These are phyloP conservation scores for Nixonia krombeini DNA, from an alignment of 1,140 invertebrate genomes.

Conservation along the genomic window DNA sequence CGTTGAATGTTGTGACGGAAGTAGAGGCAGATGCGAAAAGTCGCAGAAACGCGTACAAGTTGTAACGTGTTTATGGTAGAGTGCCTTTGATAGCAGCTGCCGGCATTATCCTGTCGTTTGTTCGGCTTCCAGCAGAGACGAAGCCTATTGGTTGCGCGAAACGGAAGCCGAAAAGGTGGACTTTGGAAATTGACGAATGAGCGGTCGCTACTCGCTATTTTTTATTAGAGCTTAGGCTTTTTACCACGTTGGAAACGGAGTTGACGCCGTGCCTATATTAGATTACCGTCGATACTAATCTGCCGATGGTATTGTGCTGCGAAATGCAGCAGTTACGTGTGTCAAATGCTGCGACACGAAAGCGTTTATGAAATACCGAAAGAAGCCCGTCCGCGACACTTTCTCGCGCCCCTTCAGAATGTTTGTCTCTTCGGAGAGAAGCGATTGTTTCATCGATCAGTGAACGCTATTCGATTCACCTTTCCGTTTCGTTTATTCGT, in stretches of 20 bases:
- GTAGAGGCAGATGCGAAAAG: conserved; percentile 21
- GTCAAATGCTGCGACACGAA: conserved; percentile 5
- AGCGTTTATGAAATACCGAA: background rate
- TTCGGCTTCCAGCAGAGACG: conserved; percentile 14
- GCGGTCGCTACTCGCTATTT: conserved; percentile 1
- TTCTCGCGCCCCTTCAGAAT: no score
- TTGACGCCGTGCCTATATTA: conserved; percentile 7
- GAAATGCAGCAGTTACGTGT: conserved; percentile 16
- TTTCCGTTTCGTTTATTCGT: no score
- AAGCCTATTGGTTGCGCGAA: conserved; percentile 14
- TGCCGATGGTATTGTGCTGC: conserved; percentile 26
- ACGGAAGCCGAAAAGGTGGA: conserved; percentile 11
- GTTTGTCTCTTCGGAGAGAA: no score
- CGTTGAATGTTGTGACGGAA: conserved; percentile 29
- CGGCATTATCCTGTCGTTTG: conserved; percentile 11
- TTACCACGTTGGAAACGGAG: conserved; percentile 12
- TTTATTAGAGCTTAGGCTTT: conserved; percentile 7
- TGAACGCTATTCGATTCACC: no score
- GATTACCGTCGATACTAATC: conserved; percentile 32
- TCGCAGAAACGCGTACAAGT: conserved; percentile 30
- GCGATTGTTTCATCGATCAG: no score
- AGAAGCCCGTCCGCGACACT: no score
- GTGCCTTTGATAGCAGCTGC: conserved; percentile 29
- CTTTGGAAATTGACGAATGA: conserved; percentile 11
- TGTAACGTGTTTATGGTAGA: conserved; percentile 24